phyloP scores from a whole-genome alignment of 2,797 vertebrate genomes.

The Mus caroli region DNA sequence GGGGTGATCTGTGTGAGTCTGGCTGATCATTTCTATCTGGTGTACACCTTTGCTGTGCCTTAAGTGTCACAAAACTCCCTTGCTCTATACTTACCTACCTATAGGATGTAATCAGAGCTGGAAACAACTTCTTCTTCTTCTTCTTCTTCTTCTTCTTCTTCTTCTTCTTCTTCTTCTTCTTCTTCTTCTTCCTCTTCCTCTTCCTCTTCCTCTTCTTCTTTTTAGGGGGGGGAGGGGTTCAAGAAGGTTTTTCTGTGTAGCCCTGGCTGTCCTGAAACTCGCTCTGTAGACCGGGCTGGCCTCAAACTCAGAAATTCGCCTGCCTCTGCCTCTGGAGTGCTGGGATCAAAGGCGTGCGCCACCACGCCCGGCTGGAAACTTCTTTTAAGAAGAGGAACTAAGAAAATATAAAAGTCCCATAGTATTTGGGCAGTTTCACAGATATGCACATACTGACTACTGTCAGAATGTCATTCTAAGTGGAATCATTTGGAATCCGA shows the following conservation, averaged over 20 bases:
- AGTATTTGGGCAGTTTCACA: background rate
- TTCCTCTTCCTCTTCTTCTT: too few species aligned
- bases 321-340: too few species aligned
- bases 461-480: background rate
- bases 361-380: background rate
- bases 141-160: too few species aligned
- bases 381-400: conserved; percentile 31
- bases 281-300: too few species aligned
- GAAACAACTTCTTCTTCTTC: too few species aligned
- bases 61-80: background rate
- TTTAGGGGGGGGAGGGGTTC: too few species aligned
- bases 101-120: background rate
- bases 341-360: too few species aligned
- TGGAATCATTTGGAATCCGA: conserved; percentile 17
- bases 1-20: background rate
- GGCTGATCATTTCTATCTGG: background rate
- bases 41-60: background rate
- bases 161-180: too few species aligned
- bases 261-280: too few species aligned
- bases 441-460: background rate
- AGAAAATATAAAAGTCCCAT: conserved; percentile 26
- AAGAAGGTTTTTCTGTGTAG: too few species aligned
- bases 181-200: too few species aligned
- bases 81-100: background rate
- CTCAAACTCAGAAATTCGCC: too few species aligned